Percentiles rank a stretch among this genome's conserved stretches.
Conservation (phyloP, 2,888 invertebrate genomes). For the Pheosia tremula region DNA sequence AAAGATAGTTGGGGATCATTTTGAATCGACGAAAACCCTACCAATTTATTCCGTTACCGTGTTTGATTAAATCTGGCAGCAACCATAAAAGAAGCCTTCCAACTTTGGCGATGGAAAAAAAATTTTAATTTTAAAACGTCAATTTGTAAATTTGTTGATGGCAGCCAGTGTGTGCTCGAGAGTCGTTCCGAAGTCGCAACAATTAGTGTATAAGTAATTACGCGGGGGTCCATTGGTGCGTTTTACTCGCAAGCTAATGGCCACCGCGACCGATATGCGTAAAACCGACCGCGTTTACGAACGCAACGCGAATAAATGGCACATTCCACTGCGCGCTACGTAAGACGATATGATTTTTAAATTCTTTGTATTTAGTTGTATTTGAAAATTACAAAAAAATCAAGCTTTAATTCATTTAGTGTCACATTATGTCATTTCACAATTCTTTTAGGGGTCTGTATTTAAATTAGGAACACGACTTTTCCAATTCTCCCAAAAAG, state of each 20-base stretch:
- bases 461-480: no score
- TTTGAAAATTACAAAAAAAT: no score
- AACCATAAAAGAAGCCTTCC: constrained; percentile 13
- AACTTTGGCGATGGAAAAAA: constrained; percentile 13
- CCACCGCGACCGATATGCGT: constrained; percentile 58
- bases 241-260: constrained; percentile 61
- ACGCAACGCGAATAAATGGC: constrained; percentile 39
- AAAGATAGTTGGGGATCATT: background rate
- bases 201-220: constrained; percentile 72
- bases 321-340: constrained; percentile 22
- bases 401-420: no score
- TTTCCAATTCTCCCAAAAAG: no score
- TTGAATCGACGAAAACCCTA: background rate
- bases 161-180: background rate
- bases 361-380: no score
- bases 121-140: constrained; percentile 6
- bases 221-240: constrained; percentile 60
- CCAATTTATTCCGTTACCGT: background rate
- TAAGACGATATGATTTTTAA: no score
- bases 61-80: background rate
- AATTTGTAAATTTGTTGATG: constrained; percentile 13
- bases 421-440: background rate
- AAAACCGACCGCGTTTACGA: constrained; percentile 53
- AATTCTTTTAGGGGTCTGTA: no score
- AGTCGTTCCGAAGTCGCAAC: constrained; percentile 37